phyloP scores from a whole-genome alignment of 2,113 vertebrate species.

The Crypturellus undulatus region DNA sequence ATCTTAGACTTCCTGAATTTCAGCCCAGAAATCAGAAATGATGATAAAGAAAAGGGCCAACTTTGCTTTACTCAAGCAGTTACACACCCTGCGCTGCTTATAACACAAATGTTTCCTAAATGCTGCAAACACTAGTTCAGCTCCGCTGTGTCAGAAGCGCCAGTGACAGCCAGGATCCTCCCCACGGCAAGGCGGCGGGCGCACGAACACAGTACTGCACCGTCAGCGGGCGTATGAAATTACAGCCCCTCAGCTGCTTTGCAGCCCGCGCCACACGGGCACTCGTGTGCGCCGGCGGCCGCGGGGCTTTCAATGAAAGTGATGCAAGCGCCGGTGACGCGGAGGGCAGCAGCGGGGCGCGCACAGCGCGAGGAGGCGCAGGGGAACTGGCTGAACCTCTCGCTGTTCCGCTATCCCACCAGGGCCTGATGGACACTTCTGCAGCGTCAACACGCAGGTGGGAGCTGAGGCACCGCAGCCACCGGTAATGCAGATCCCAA shows the following conservation, averaged over 20 bases:
- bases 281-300: fast-evolving
- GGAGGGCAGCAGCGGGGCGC: not conserved
- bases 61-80: not conserved
- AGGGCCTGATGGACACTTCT: fast-evolving
- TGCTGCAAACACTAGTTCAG: not conserved
- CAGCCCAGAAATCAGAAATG: not conserved
- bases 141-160: fast-evolving
- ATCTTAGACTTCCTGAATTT: not conserved
- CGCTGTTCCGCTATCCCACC: fast-evolving
- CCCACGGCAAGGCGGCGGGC: not conserved
- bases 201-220: not conserved
- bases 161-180: not conserved
- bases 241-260: conserved; percentile 54
- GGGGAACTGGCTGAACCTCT: not conserved
- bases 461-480: not conserved
- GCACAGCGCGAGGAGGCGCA: not conserved
- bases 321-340: fast-evolving
- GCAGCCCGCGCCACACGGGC: fast-evolving
- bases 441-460: fast-evolving
- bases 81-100: not conserved
- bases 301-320: fast-evolving
- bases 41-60: not conserved
- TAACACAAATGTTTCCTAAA: not conserved
- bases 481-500: fast-evolving
- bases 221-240: conserved; percentile 60